Percentiles rank a stretch among this genome's conserved stretches.
These are phyloP conservation scores for Pogonophryne albipinna DNA, from an alignment of 2,797 vertebrate species.

Conservation along the genomic window DNA sequence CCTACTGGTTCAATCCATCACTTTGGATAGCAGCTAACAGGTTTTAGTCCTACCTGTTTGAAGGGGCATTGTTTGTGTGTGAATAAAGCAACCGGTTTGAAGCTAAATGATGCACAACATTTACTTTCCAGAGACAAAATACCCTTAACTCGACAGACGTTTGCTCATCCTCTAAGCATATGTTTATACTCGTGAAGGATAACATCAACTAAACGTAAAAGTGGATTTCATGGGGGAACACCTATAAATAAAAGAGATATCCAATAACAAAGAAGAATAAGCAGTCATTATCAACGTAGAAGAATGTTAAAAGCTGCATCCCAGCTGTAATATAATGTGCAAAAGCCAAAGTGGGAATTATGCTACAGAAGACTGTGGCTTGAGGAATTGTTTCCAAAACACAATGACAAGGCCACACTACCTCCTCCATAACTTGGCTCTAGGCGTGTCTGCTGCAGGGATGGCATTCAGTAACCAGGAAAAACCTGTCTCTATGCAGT, in stretches of 20 bases:
- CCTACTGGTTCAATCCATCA: constrained; percentile 48
- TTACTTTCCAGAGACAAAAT: background rate
- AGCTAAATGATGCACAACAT: background rate
- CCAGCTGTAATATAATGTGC: constrained; percentile 6
- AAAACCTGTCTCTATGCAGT: constrained; percentile 76
- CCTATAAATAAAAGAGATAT: background rate
- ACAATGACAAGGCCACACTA: constrained; percentile 37
- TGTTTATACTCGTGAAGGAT: background rate
- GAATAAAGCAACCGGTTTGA: constrained; percentile 18
- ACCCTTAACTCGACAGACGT: background rate
- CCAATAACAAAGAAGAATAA: background rate
- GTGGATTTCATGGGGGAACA: background rate
- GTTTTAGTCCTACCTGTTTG: constrained; percentile 43
- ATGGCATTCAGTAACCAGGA: constrained; percentile 77
- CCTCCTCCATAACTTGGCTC: constrained; percentile 44
- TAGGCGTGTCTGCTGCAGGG: constrained; percentile 69
- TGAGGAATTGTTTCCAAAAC: constrained; percentile 56
- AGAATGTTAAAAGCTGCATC: background rate
- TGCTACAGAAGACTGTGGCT: constrained; percentile 29
- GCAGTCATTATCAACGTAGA: background rate
- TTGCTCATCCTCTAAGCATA: background rate
- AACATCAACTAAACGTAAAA: background rate
- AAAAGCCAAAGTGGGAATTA: constrained; percentile 19
- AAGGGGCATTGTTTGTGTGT: constrained; percentile 8
- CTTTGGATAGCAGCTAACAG: constrained; percentile 13